Percentiles rank a stretch among this genome's conserved stretches.
Evolutionary conservation across 2,113 vertebrate genomes (phyloP).

Genomic region (Rhadina sibilatrix): DNA sequence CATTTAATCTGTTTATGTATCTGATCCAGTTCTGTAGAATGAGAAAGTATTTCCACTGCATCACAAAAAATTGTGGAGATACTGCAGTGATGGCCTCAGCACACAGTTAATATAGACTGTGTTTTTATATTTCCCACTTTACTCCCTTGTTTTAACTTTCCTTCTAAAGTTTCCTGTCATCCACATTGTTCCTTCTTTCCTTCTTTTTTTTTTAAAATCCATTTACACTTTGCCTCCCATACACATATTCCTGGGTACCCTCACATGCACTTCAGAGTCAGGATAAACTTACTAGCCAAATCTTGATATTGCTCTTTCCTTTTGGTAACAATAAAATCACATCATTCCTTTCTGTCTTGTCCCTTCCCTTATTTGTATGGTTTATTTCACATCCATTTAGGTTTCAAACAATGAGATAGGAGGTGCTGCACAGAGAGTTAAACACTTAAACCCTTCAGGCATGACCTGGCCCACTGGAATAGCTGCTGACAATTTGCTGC

Average conservation of each 20-base stretch:
- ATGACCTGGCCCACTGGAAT: background rate
- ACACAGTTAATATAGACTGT: background rate
- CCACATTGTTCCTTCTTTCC: background rate
- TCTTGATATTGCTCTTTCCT: background rate
- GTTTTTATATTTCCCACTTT: background rate
- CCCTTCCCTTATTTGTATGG: background rate
- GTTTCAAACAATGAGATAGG: background rate
- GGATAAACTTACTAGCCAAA: background rate
- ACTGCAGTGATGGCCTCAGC: background rate
- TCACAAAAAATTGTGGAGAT: background rate
- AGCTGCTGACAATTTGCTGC: background rate
- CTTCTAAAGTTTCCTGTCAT: background rate
- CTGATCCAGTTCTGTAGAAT: background rate
- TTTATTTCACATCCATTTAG: background rate
- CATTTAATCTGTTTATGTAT: background rate
- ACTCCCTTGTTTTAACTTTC: background rate
- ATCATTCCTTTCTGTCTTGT: background rate
- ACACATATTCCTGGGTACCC: background rate
- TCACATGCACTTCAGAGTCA: background rate
- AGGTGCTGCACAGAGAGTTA: background rate
- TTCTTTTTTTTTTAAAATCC: background rate
- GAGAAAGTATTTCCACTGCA: background rate
- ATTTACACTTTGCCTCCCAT: background rate
- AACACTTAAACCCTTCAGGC: background rate
- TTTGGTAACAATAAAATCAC: background rate